A percentile compares a stretch with the other conserved stretches of the same genome.
phyloP scores from a whole-genome alignment of 1,140 invertebrate genomes.

The Brachystomella parvula region DNA sequence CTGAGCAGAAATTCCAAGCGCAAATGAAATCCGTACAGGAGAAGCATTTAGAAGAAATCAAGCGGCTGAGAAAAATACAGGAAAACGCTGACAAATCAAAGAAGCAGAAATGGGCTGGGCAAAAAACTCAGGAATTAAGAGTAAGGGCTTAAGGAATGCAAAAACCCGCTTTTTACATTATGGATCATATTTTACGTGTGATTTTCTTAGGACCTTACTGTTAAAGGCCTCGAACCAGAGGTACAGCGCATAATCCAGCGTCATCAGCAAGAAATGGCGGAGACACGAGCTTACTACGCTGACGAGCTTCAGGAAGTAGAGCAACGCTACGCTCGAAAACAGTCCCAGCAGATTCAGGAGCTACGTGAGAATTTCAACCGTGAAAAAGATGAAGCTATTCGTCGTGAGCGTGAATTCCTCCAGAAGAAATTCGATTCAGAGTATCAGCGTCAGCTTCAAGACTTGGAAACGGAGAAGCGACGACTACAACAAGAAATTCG shows the following conservation, averaged over 20 bases:
- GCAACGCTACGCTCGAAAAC: constrained; percentile 48
- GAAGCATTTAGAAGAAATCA: constrained; percentile 55
- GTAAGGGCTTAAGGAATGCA: constrained; percentile 39
- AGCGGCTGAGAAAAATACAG: constrained; percentile 59
- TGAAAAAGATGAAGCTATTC: constrained; percentile 46
- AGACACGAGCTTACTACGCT: constrained; percentile 53
- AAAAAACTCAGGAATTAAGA: constrained; percentile 63
- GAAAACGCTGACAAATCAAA: constrained; percentile 57
- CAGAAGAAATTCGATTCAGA: constrained; percentile 41
- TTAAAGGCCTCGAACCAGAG: constrained; percentile 64
- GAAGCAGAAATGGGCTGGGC: constrained; percentile 59
- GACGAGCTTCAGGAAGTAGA: constrained; percentile 49
- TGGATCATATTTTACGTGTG: background rate
- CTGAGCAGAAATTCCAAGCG: constrained; percentile 49
- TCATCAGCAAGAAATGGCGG: constrained; percentile 53
- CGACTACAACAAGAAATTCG: constrained; percentile 18
- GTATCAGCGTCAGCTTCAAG: constrained; percentile 20
- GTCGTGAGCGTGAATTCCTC: constrained; percentile 46
- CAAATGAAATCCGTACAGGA: constrained; percentile 54
- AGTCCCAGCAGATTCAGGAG: constrained; percentile 48
- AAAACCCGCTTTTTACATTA: constrained; percentile 19
- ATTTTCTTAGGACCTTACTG: constrained; percentile 52
- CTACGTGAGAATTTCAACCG: constrained; percentile 46
- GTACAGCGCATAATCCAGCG: constrained; percentile 56
- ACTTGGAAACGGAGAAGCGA: constrained; percentile 25